Evolutionary conservation across 2,888 invertebrate species (phyloP).

Genomic region (Leucoma salicis): DNA sequence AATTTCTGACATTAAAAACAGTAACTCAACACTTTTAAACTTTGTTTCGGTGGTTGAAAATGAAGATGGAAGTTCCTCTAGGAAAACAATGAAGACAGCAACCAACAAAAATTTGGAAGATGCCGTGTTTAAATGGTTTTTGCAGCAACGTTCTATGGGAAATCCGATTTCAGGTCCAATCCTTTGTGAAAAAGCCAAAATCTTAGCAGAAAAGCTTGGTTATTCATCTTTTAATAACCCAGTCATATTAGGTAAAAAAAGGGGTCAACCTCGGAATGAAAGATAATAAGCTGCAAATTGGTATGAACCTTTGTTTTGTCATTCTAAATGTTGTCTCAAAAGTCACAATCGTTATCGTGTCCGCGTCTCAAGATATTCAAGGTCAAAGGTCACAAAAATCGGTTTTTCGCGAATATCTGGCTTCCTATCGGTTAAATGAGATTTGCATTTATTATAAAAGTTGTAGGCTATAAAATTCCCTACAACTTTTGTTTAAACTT

Average conservation of each 20-base stretch:
- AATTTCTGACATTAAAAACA: conserved; percentile 21
- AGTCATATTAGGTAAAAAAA: conserved; percentile 1
- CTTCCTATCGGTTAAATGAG: conserved; percentile 16
- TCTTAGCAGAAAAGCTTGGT: conserved; percentile 18
- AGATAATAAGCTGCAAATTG: conserved; percentile 1
- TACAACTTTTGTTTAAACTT: conserved; percentile 1
- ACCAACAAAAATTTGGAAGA: conserved; percentile 34
- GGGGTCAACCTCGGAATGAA: neutral
- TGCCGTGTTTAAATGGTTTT: conserved; percentile 26
- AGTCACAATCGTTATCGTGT: conserved; percentile 1
- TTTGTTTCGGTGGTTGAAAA: conserved; percentile 29
- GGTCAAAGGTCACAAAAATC: neutral
- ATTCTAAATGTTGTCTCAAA: conserved; percentile 1
- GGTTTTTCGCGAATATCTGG: conserved; percentile 3
- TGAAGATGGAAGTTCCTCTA: conserved; percentile 29
- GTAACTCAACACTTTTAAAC: conserved; percentile 18
- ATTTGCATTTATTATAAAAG: conserved; percentile 7
- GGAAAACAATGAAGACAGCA: conserved; percentile 28
- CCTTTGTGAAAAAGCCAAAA: conserved; percentile 19
- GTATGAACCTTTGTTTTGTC: conserved; percentile 1
- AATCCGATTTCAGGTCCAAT: too few relatives aligned
- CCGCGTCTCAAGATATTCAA: neutral
- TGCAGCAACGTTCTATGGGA: conserved; percentile 20
- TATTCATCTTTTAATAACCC: conserved; percentile 12
- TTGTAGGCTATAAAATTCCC: conserved; percentile 1